These are phyloP conservation scores for Bombus haemorrhoidalis DNA, from an alignment of 1,140 invertebrate genomes.

Conservation along the genomic window DNA sequence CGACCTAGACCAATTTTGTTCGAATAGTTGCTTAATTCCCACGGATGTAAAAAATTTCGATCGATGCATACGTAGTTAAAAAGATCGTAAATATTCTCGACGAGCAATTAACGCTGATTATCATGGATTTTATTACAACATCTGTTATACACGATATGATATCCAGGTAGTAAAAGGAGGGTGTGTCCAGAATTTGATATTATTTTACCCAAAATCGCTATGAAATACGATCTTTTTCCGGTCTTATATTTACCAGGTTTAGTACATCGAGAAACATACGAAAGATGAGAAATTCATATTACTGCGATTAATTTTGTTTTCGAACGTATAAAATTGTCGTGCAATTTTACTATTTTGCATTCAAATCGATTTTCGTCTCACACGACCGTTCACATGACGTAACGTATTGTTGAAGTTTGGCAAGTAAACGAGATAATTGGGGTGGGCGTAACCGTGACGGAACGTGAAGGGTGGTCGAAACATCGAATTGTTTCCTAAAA, in stretches of 20 bases:
- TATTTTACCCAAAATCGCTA: conserved; percentile 39
- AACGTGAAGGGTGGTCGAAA: conserved; percentile 36
- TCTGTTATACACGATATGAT: conserved; percentile 50
- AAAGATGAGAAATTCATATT: not conserved
- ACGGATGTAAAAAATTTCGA: conserved; percentile 35
- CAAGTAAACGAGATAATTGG: conserved; percentile 65
- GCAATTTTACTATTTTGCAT: not conserved
- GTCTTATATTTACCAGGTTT: not conserved
- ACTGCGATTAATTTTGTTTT: not conserved
- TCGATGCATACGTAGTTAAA: not conserved
- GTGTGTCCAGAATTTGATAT: conserved; percentile 56
- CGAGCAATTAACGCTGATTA: conserved; percentile 57
- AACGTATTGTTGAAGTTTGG: conserved; percentile 55
- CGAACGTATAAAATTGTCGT: not conserved
- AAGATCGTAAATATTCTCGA: conserved; percentile 27
- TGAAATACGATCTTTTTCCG: conserved; percentile 62
- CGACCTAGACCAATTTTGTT: not conserved
- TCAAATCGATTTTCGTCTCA: conserved; percentile 56
- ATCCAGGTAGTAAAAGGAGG: conserved; percentile 67
- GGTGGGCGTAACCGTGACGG: conserved; percentile 72
- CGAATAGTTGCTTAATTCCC: conserved; percentile 38
- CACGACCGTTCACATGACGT: conserved; percentile 59
- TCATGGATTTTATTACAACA: conserved; percentile 55
- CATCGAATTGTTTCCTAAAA: conserved; percentile 63
- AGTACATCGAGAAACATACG: not conserved